Conservation (phyloP, 2,888 invertebrate genomes). For the Hecatera dysodea region DNA sequence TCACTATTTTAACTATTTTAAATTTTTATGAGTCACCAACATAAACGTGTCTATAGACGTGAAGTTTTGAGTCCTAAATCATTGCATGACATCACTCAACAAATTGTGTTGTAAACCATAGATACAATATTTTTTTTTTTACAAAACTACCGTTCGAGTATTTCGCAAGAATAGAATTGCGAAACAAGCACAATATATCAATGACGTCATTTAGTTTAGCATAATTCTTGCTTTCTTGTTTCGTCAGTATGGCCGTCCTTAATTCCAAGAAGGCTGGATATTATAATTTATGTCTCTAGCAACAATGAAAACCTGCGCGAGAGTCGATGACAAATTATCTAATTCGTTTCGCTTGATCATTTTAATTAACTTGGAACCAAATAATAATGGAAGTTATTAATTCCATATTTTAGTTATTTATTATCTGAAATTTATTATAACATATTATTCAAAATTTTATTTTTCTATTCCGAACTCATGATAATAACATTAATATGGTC, state of each 20-base stretch:
- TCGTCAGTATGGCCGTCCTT: slow-evolving; percentile 58
- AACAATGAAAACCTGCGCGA: slow-evolving; percentile 75
- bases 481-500: slow-evolving; percentile 41
- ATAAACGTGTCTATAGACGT: neutral
- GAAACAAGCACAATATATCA: slow-evolving; percentile 47
- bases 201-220: slow-evolving; percentile 51
- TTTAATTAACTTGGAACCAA: slow-evolving; percentile 81
- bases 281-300: slow-evolving; percentile 79
- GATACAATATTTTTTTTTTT: neutral
- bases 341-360: slow-evolving; percentile 85
- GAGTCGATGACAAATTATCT: slow-evolving; percentile 86
- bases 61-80: slow-evolving; percentile 12
- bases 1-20: slow-evolving; percentile 3
- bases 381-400: slow-evolving; percentile 67
- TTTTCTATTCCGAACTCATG: slow-evolving; percentile 41
- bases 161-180: slow-evolving; percentile 43
- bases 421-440: slow-evolving; percentile 51
- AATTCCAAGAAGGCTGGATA: slow-evolving; percentile 82
- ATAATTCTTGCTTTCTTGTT: slow-evolving; percentile 59
- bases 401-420: slow-evolving; percentile 61
- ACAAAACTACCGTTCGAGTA: slow-evolving; percentile 19
- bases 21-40: slow-evolving; percentile 17
- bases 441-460: slow-evolving; percentile 39
- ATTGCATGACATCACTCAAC: slow-evolving; percentile 24
- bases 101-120: slow-evolving; percentile 28